Evolutionary conservation across 2,797 vertebrate species (phyloP).

Genomic region (Nyctalus aviator): DNA sequence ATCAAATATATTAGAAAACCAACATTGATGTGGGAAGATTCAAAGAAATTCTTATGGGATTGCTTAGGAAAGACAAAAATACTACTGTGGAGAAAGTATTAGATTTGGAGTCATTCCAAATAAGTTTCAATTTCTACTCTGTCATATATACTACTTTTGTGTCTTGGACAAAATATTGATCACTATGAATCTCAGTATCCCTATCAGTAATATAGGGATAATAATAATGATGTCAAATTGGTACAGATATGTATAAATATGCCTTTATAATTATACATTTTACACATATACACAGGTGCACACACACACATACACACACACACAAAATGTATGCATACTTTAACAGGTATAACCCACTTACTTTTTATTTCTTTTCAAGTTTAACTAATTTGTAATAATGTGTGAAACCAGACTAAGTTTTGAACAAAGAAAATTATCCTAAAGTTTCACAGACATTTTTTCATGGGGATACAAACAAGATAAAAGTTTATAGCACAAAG

Average conservation of each 20-base stretch:
- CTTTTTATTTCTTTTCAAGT: too few species aligned
- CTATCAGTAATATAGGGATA: neutral
- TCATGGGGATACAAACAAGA: too few species aligned
- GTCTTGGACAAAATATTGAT: neutral
- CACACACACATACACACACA: neutral
- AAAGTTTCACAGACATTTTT: too few species aligned
- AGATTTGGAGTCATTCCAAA: neutral
- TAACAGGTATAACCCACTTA: too few species aligned
- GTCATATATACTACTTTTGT: neutral
- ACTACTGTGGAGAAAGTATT: neutral
- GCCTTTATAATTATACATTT: neutral
- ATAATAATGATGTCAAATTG: neutral
- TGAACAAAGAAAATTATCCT: too few species aligned
- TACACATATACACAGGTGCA: neutral
- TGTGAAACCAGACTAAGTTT: too few species aligned
- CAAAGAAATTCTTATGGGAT: neutral
- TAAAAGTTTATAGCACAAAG: too few species aligned
- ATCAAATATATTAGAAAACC: neutral
- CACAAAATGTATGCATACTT: too few species aligned
- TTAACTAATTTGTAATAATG: too few species aligned
- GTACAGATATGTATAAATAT: neutral
- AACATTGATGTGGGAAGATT: neutral
- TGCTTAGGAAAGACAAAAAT: neutral
- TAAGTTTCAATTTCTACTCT: neutral
- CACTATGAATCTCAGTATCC: neutral